phyloP scores from a whole-genome alignment of 2,888 invertebrate species.

The Leptopilina drosophilae region DNA sequence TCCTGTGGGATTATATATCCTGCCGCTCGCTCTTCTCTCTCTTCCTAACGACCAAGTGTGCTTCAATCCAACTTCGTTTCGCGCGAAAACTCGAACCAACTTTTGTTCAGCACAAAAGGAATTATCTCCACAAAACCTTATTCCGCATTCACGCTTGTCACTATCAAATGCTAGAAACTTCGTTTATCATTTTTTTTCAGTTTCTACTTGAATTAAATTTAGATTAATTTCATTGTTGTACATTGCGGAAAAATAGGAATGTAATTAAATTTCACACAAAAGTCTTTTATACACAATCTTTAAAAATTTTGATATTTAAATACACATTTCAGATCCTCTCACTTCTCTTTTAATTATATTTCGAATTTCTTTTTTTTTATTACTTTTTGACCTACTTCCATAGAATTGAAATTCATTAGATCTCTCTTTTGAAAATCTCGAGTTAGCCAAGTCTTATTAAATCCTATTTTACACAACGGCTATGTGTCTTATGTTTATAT shows the following conservation, averaged over 20 bases:
- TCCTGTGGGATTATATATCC: conserved; percentile 26
- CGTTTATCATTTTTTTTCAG: neutral
- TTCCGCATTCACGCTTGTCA: neutral
- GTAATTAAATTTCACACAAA: neutral
- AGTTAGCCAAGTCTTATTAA: conserved; percentile 11
- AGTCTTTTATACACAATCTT: neutral
- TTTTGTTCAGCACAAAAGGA: conserved; percentile 45
- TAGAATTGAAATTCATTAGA: conserved; percentile 4
- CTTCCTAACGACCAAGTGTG: conserved; percentile 22
- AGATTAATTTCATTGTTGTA: neutral
- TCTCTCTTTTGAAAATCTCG: neutral
- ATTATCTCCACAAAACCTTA: conserved; percentile 45
- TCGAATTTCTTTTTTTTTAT: neutral
- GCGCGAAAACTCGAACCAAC: conserved; percentile 43
- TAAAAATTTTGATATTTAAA: neutral
- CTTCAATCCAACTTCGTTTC: conserved; percentile 27
- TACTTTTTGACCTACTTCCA: conserved; percentile 14
- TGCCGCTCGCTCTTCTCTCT: conserved; percentile 1
- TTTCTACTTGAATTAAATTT: neutral
- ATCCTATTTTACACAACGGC: neutral
- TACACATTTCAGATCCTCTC: neutral
- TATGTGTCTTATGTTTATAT: neutral
- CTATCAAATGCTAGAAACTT: neutral
- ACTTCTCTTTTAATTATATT: neutral
- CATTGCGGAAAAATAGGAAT: neutral